Base-by-base conservation (phyloP, 1,140 invertebrate genomes). In the Formica exsecta region DNA sequence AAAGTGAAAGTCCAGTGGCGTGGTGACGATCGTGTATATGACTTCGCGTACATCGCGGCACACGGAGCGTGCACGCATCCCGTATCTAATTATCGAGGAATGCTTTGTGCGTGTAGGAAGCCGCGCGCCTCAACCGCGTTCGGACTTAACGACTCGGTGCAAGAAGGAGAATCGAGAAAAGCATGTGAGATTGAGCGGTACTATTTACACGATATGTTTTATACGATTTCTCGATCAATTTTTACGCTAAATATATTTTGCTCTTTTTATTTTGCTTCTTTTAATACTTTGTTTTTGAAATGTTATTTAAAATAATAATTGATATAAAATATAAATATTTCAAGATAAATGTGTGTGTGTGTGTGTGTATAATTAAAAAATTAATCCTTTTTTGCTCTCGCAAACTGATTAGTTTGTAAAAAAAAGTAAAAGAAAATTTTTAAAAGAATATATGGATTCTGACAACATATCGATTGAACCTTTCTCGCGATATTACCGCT, bases 101-200 rank as follows among this genome's bases (percentile, higher is more conserved):
- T 92, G 93, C 92, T 93, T 92, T 93, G 93, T 93, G 89, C 83
- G 90, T 85, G 87, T 87, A 89, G 87, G 88, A 92, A 92, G 92
- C 92, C 92, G 92, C 90, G 80, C 86, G 87, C 73, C 44, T 48
- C 87, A 87, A 86, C 54, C 73, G 44, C 13, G 51, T 92, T 83
- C 88, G 87, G 88, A 76, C 88, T 90, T 92, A 93, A 93, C 90
- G 91, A 92, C 88, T 81, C 83, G 3, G 65, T 86, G 87, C 85
- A 93, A 93, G 91, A 92, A 87, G 80, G 66, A 66, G 71, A 85
- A 76, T 85, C 51, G 70, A 22, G 22, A 16, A 19, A 19, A 19
- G 48, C 51, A 61, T 68, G 65, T 44, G 74, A 76, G 80, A 87
- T 79, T 86, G 51, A 65, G 62, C 25, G 75, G 54, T 62, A 62